These are phyloP conservation scores for Zaprionus taronus DNA, from an alignment of 1,140 invertebrate genomes.

Conservation along the genomic window DNA sequence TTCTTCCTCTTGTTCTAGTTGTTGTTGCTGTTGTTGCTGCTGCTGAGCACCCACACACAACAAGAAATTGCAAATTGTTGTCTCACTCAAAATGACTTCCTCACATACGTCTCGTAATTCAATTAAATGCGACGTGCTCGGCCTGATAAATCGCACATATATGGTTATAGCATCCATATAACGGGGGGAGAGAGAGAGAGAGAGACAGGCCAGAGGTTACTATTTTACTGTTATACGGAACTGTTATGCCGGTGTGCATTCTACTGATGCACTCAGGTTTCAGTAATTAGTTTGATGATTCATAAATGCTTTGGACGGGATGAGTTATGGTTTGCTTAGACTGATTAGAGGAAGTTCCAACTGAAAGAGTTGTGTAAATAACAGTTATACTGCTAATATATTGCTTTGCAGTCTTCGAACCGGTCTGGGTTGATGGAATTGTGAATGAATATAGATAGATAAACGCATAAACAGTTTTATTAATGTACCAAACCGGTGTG, in stretches of 20 bases:
- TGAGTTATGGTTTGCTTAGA: not conserved
- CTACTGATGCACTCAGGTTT: not conserved
- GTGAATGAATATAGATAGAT: not conserved
- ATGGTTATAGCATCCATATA: slow-evolving; percentile 22
- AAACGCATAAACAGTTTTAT: not conserved
- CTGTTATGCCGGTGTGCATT: not conserved
- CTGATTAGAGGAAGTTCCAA: not conserved
- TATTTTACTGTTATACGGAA: not conserved
- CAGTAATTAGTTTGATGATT: not conserved
- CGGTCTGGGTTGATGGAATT: not conserved
- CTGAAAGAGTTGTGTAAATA: not conserved
- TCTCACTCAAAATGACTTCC: slow-evolving; percentile 29
- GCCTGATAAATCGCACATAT: slow-evolving; percentile 39
- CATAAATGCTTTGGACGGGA: not conserved
- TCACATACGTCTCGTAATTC: slow-evolving; percentile 36
- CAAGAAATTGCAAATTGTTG: slow-evolving; percentile 35
- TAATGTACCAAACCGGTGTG: not conserved
- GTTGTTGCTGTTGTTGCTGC: not conserved
- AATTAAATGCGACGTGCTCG: slow-evolving; percentile 44
- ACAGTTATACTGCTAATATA: not conserved
- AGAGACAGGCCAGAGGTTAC: slow-evolving; percentile 12
- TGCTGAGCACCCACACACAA: slow-evolving; percentile 22
- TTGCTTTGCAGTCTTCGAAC: not conserved
- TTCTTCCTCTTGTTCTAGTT: not conserved
- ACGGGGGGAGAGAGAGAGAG: not conserved